Evolutionary conservation across 2,113 vertebrate genomes (phyloP), one percentile per base, ranked within the genome.

Genomic region (Oophaga pumilio): DNA sequence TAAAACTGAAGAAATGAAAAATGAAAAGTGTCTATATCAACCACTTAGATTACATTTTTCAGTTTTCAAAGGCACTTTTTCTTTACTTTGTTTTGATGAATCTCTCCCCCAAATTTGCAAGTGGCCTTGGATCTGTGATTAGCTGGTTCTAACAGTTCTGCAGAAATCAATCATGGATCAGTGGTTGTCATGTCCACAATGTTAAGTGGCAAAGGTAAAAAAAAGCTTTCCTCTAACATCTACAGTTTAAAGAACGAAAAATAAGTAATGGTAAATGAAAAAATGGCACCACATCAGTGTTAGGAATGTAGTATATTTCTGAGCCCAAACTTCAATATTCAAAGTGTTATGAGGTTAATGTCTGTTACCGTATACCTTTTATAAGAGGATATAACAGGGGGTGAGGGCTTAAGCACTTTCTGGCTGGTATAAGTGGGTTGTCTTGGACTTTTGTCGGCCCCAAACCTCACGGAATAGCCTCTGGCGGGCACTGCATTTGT

Each of bases 241-340:
- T 20, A 7, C 18, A 20, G 43, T 73, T 73, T 8, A 73, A 73
- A 73, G 69, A 43, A 17, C 28, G 2, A 9, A 43, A 49, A 18
- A 2, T 49, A 1, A 62, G 14, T 24, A 66, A n/a, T 24, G 6
- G 49, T 13, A 83, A 52, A 57, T 73, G 6, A 15, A 59, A 57
- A 68, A 73, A 53, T 22, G 56, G 43, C 49, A 86, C 15, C 14
- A 28, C 5, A 50, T 5, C 17, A 49, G 28, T 86, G 86, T 89
- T 89, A 87, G 92, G 91, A 91, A 76, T 22, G 28, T 73, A 49
- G 85, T 62, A 7, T 87, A 87, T 73, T 22, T 49, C 71, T 93
- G 91, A 92, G 91, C 71, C 74, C 87, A 92, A 93, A 89, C 89
- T 57, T 89, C 90, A 91, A 91, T 90, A 89, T 91, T 78, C 92